phyloP scores from a whole-genome alignment of 2,888 invertebrate species.

The Oxycera nigricornis region DNA sequence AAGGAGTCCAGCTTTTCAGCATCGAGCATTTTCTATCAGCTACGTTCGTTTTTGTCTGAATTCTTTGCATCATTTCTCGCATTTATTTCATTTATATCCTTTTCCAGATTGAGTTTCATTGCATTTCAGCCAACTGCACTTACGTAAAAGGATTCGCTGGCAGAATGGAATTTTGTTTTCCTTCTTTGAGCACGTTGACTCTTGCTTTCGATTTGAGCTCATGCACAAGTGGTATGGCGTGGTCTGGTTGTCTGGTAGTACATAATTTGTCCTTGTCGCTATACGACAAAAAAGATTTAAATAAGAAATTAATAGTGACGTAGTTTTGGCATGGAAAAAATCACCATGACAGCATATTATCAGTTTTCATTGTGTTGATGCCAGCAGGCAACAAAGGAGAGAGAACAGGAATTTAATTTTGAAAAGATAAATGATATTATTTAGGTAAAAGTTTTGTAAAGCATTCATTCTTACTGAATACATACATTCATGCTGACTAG shows the following conservation, averaged over 20 bases:
- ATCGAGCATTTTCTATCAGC: neutral
- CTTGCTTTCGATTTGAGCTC: neutral
- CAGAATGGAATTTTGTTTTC: too few relatives aligned
- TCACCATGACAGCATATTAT: neutral
- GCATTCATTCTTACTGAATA: too few relatives aligned
- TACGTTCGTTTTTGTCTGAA: neutral
- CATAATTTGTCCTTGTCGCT: conserved; percentile 2
- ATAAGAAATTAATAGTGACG: neutral
- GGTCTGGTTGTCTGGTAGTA: neutral
- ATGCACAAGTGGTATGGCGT: neutral
- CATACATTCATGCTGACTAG: too few relatives aligned
- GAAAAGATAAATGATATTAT: too few relatives aligned
- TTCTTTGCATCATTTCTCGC: neutral
- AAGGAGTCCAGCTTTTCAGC: neutral
- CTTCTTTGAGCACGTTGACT: neutral
- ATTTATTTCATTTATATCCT: neutral
- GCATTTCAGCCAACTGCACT: neutral
- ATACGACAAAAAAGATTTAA: neutral
- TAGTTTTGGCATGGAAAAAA: neutral
- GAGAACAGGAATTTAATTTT: too few relatives aligned
- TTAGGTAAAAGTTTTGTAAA: too few relatives aligned
- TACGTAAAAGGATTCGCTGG: neutral
- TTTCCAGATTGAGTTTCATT: neutral
- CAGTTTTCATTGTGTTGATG: neutral
- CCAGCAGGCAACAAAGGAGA: too few relatives aligned